Conservation (phyloP, 2,888 invertebrate genomes). For the Eupithecia exiguata region DNA sequence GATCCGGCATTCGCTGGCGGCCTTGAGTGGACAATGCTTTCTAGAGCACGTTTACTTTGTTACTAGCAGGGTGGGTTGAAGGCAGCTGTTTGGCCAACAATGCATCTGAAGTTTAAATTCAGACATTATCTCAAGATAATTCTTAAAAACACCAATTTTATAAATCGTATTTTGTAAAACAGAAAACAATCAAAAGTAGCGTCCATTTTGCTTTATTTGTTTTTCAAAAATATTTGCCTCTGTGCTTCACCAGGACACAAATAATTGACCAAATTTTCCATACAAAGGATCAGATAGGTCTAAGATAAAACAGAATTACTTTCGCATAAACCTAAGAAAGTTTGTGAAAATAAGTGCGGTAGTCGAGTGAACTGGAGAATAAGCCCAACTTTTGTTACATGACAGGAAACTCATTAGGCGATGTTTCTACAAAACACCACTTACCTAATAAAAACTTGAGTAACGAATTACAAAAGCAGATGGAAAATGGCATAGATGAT, state of each 20-base stretch:
- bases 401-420: slow-evolving; percentile 22
- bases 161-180: neutral
- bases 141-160: neutral
- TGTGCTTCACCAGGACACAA: neutral
- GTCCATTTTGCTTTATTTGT: no score
- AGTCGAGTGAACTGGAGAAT: neutral
- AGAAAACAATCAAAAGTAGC: neutral
- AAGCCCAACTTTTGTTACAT: slow-evolving; percentile 7
- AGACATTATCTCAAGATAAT: neutral
- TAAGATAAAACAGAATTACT: neutral
- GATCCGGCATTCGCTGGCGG: slow-evolving; percentile 51
- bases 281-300: neutral
- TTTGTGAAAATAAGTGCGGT: neutral
- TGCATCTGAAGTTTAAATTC: neutral
- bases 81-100: neutral
- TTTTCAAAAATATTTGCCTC: no score
- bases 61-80: neutral
- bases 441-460: slow-evolving; percentile 35
- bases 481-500: slow-evolving; percentile 42
- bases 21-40: slow-evolving; percentile 53
- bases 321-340: no score
- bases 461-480: slow-evolving; percentile 41
- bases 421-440: slow-evolving; percentile 29
- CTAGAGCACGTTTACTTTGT: slow-evolving; percentile 41
- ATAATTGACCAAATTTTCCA: neutral